Conservation (phyloP, 2,797 vertebrate genomes). For the Tenualosa thibaudeaui region DNA sequence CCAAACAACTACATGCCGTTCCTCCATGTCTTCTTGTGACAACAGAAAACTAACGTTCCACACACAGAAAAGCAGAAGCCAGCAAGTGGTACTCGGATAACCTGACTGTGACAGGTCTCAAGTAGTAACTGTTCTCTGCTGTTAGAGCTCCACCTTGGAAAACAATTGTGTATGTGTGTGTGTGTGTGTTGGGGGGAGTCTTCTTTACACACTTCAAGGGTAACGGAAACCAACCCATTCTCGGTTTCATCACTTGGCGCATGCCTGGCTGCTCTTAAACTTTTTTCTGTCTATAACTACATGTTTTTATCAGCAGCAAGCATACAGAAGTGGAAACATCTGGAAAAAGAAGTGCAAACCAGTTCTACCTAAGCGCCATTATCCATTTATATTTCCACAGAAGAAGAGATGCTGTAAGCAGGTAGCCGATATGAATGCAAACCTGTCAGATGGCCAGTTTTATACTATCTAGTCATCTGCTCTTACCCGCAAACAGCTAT, state of each 20-base stretch:
- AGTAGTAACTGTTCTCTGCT: not conserved
- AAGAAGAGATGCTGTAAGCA: not conserved
- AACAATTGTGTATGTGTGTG: not conserved
- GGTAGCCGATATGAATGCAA: too few relatives aligned
- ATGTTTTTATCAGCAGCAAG: not conserved
- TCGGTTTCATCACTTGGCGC: not conserved
- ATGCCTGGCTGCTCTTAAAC: not conserved
- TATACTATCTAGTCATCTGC: too few relatives aligned
- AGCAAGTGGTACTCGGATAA: not conserved
- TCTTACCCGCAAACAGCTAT: too few relatives aligned
- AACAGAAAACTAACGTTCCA: not conserved
- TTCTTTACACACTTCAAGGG: not conserved
- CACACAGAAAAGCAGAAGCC: not conserved
- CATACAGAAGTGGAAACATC: not conserved
- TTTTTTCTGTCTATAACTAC: not conserved
- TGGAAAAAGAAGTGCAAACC: not conserved
- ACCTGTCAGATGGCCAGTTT: too few relatives aligned
- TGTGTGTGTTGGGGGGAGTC: not conserved
- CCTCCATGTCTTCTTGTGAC: not conserved
- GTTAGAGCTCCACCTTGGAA: not conserved
- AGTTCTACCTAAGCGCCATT: not conserved
- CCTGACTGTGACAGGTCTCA: not conserved
- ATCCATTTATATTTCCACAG: not conserved
- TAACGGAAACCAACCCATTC: not conserved
- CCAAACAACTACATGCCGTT: not conserved